These are phyloP conservation scores for Trachymyrmex cornetzi DNA, from an alignment of 1,140 invertebrate genomes.

Conservation along the genomic window DNA sequence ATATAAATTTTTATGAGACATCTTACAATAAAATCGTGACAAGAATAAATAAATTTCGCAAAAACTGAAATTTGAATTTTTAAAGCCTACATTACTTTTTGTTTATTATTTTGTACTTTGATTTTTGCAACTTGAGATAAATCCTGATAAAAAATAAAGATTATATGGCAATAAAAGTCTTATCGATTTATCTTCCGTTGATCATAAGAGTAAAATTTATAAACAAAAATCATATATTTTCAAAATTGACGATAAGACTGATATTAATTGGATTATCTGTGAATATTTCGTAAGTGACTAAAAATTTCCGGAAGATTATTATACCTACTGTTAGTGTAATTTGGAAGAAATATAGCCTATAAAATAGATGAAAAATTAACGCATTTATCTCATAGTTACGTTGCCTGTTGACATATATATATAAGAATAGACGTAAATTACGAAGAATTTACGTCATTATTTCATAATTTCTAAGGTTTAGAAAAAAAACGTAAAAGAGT, in stretches of 20 bases:
- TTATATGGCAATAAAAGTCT: neutral
- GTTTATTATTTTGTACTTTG: neutral
- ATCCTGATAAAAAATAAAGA: neutral
- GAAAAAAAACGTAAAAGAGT: slow-evolving; percentile 20
- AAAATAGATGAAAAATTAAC: neutral
- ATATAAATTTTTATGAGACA: neutral
- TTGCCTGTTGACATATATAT: neutral
- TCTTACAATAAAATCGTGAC: neutral
- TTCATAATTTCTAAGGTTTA: slow-evolving; percentile 4
- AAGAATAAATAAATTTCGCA: neutral
- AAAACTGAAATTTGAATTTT: neutral
- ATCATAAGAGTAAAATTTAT: neutral
- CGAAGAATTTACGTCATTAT: slow-evolving; percentile 1
- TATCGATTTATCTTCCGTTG: neutral
- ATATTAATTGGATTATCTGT: slow-evolving; percentile 4
- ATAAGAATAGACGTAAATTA: neutral
- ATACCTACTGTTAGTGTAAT: neutral
- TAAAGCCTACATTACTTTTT: neutral
- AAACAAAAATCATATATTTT: neutral
- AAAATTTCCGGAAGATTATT: neutral
- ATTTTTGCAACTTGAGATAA: neutral
- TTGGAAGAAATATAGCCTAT: neutral
- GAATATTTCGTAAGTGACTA: neutral
- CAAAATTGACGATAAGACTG: neutral
- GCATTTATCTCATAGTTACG: neutral